phyloP scores from a whole-genome alignment of 2,888 invertebrate genomes.

The Metacarcinus magister region DNA sequence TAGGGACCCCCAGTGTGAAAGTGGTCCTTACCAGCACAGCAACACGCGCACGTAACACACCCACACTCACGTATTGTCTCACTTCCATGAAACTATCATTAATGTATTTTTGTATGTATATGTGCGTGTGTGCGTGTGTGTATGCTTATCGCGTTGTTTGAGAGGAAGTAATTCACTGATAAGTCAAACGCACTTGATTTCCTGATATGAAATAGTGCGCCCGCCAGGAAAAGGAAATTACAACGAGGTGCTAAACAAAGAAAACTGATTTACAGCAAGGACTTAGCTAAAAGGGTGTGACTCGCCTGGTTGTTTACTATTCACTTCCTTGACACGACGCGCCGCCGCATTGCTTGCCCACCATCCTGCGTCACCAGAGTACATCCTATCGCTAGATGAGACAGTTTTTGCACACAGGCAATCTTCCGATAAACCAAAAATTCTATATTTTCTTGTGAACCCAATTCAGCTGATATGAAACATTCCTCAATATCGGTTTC shows the following conservation, averaged over 20 bases:
- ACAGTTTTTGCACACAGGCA: constrained; percentile 6
- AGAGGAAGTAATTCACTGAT: neutral
- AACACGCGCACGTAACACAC: neutral
- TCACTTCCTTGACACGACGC: neutral
- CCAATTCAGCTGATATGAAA: constrained; percentile 46
- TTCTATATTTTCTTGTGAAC: constrained; percentile 34
- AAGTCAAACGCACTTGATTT: neutral
- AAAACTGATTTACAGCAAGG: neutral
- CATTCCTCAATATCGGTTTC: constrained; percentile 53
- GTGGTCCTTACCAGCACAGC: neutral
- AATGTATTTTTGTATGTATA: neutral
- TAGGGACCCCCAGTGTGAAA: neutral
- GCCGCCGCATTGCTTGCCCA: neutral
- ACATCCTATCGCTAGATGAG: neutral
- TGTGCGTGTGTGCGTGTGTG: constrained; percentile 21
- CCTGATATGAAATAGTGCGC: constrained; percentile 8
- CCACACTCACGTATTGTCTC: neutral
- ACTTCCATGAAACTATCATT: neutral
- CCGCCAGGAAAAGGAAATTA: neutral
- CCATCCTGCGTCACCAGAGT: neutral
- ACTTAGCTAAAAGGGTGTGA: neutral
- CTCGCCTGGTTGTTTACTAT: neutral
- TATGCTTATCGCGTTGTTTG: neutral
- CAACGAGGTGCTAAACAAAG: neutral
- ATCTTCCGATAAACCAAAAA: constrained; percentile 36